Base-by-base conservation (phyloP, 2,888 invertebrate species). In the Orchestes rusci region DNA sequence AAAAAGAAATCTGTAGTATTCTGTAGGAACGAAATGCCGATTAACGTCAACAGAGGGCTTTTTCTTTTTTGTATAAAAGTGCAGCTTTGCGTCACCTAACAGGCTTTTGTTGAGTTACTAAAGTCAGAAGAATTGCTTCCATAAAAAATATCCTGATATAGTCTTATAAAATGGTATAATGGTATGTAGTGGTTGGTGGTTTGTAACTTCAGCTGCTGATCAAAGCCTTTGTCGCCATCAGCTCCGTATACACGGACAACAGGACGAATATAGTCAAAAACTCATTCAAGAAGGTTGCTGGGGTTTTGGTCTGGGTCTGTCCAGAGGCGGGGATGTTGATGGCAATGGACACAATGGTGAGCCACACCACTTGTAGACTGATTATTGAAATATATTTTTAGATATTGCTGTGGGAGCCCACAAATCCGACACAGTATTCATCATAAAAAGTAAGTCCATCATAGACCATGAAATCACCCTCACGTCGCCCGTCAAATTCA, bases 301-400 rank as follows among this genome's bases (percentile, higher is more conserved):
- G 56, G 75, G 79, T 12, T 81, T 82, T 59, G 82, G 82, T 1
- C 70, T 75, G 51, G 75, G 79, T 13, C 66, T 82, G 40, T 74
- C 79, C 1, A 73, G 69, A 56, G 77, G 76, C 8, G 57, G 71
- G 5, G 82, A 82, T 53, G 66, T 80, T 10, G 80, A 81, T 56
- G 56, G 60, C 1, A 81, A 82, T 60, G 67, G 70, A 16, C 80
- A 78, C 59, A 74, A 72, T 57, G 82, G 81, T 80, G 59, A 18
- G 7, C 16, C n/a, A n/a, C n/a, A n/a, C n/a, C n/a, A n/a, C n/a
- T n/a, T n/a, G n/a, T n/a, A n/a, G n/a, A n/a, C n/a, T n/a, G n/a
- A n/a, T n/a, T n/a, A n/a, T n/a, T n/a, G n/a, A n/a, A n/a, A 4
- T 29, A 16, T 17, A 31, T 39, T 70, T 72, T 50, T 59, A 79